A percentile compares a stretch with the other conserved stretches of the same genome.
phyloP scores from a whole-genome alignment of 2,113 vertebrate genomes.

The Irena cyanogastra region DNA sequence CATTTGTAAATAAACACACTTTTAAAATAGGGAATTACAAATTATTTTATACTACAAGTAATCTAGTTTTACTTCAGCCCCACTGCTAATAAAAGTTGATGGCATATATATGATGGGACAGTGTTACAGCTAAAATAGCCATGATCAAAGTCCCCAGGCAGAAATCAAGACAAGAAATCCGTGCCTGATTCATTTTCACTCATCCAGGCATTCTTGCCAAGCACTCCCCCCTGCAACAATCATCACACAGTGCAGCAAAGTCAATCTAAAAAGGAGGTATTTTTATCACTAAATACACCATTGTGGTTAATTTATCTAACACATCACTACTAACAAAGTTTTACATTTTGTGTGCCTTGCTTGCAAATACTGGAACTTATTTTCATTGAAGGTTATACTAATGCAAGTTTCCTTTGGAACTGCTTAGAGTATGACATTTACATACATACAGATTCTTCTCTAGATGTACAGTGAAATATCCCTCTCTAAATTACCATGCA shows the following conservation, averaged over 20 bases:
- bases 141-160: background rate
- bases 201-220: background rate
- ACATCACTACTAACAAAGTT: background rate
- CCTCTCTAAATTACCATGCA: background rate
- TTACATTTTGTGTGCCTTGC: background rate
- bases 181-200: background rate
- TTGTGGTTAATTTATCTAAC: background rate
- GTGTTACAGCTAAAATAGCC: background rate
- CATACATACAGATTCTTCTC: background rate
- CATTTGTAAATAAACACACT: background rate
- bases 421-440: background rate
- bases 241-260: background rate
- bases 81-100: background rate
- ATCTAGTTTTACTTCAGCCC: background rate
- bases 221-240: background rate
- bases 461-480: background rate
- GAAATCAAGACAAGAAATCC: background rate
- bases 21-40: background rate
- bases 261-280: background rate
- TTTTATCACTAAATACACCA: background rate
- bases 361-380: background rate
- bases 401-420: background rate
- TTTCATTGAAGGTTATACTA: background rate
- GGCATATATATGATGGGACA: background rate
- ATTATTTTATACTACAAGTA: background rate